These are phyloP conservation scores for Sylvicola cinctus DNA, from an alignment of 2,888 invertebrate genomes.

Conservation along the genomic window DNA sequence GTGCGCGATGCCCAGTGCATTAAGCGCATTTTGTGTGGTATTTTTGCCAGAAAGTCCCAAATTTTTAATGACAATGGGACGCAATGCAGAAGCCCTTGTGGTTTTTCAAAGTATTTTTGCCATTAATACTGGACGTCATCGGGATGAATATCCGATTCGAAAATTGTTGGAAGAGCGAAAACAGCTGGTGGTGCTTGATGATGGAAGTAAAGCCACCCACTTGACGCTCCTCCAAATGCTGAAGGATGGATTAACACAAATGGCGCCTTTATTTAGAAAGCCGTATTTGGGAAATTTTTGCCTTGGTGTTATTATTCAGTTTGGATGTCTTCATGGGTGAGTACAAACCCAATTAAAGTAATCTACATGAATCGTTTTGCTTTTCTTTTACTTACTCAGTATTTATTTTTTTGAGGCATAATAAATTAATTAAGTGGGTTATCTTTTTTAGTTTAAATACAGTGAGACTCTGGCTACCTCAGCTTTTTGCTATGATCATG, in stretches of 20 bases:
- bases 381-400: constrained; percentile 4
- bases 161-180: background rate
- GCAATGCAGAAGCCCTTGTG: constrained; percentile 39
- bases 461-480: constrained; percentile 69
- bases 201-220: constrained; percentile 2
- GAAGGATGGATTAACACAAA: constrained; percentile 34
- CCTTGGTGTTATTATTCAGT: constrained; percentile 41
- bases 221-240: constrained; percentile 17
- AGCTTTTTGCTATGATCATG: constrained; percentile 53
- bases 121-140: constrained; percentile 39
- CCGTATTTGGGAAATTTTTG: constrained; percentile 38
- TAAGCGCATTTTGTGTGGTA: constrained; percentile 37
- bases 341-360: constrained; percentile 6
- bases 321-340: constrained; percentile 44
- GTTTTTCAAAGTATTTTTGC: constrained; percentile 42
- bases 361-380: background rate
- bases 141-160: constrained; percentile 43
- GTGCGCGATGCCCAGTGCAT: constrained; percentile 37
- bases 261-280: constrained; percentile 39
- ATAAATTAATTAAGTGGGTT: no score
- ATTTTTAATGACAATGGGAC: constrained; percentile 48
- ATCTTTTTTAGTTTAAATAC: constrained; percentile 55
- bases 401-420: no score
- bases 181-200: constrained; percentile 1
- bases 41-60: constrained; percentile 60